Percentiles rank a stretch among this genome's conserved stretches.
These are phyloP conservation scores for Drosophila asahinai DNA, from an alignment of 1,140 invertebrate species.

Conservation along the genomic window DNA sequence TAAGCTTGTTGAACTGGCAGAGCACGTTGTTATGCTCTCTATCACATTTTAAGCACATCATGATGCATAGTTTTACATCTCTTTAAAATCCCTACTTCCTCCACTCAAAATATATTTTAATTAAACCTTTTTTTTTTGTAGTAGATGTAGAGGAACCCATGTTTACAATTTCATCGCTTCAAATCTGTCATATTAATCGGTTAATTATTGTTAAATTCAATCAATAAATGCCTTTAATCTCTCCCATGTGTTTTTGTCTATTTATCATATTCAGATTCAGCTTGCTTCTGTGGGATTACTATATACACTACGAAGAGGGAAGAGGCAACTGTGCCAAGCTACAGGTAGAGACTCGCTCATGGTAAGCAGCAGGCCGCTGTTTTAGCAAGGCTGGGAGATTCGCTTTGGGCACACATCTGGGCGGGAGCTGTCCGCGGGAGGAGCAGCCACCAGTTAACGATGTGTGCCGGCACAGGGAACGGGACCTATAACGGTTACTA, in stretches of 20 bases:
- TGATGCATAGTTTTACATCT: too few relatives aligned
- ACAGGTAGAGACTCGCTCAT: slow-evolving; percentile 72
- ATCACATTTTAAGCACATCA: neutral
- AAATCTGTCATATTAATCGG: neutral
- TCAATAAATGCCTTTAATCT: neutral
- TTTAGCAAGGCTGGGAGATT: slow-evolving; percentile 64
- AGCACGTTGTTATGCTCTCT: neutral
- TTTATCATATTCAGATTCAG: neutral
- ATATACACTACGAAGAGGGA: neutral
- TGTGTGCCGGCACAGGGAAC: slow-evolving; percentile 9
- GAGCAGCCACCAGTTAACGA: slow-evolving; percentile 7
- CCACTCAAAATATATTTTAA: neutral
- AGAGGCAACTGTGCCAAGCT: slow-evolving; percentile 49
- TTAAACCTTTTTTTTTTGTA: neutral
- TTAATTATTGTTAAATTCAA: neutral
- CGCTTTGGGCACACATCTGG: slow-evolving; percentile 41
- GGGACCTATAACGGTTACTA: too few relatives aligned
- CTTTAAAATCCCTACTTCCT: neutral
- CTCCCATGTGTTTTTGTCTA: too few relatives aligned
- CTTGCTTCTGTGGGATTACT: neutral
- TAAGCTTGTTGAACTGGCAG: neutral
- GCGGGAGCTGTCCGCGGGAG: slow-evolving; percentile 1
- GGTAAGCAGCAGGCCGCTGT: slow-evolving; percentile 61
- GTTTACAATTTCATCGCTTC: neutral
- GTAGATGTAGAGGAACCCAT: too few relatives aligned